phyloP scores from a whole-genome alignment of 2,888 invertebrate species.

The Conomelus anceps region DNA sequence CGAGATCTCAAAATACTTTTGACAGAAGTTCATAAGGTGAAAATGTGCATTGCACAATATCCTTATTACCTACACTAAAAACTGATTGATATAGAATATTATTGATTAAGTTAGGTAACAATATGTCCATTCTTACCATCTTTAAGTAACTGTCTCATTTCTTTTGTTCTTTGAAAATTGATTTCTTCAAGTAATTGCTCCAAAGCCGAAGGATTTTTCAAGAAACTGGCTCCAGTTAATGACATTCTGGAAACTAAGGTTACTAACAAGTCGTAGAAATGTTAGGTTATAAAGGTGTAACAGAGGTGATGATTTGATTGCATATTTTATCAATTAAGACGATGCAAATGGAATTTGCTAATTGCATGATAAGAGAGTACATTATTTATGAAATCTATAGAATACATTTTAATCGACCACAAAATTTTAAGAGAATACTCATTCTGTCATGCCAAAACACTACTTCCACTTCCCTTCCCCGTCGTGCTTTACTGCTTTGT shows the following conservation, averaged over 20 bases:
- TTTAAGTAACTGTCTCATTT: slow-evolving; percentile 80
- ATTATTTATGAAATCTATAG: no score
- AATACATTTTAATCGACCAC: background rate
- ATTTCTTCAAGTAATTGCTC: slow-evolving; percentile 86
- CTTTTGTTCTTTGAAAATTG: slow-evolving; percentile 85
- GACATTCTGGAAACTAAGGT: slow-evolving; percentile 16
- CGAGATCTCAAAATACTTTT: no score
- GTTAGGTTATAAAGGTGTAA: background rate
- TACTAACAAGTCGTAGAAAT: background rate
- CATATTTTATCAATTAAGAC: background rate
- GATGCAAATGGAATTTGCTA: background rate
- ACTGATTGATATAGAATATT: background rate
- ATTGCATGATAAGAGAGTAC: background rate
- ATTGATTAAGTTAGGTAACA: background rate
- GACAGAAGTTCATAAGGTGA: no score
- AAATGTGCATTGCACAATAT: no score
- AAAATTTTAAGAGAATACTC: background rate
- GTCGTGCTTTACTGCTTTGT: no score
- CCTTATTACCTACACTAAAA: no score
- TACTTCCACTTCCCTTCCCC: background rate
- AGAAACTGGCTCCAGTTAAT: slow-evolving; percentile 21
- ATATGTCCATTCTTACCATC: slow-evolving; percentile 55
- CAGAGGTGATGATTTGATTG: background rate
- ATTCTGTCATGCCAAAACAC: background rate
- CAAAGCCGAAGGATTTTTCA: slow-evolving; percentile 49